Conservation (phyloP, 2,113 vertebrate species). For the Hippoglossus stenolepis region DNA sequence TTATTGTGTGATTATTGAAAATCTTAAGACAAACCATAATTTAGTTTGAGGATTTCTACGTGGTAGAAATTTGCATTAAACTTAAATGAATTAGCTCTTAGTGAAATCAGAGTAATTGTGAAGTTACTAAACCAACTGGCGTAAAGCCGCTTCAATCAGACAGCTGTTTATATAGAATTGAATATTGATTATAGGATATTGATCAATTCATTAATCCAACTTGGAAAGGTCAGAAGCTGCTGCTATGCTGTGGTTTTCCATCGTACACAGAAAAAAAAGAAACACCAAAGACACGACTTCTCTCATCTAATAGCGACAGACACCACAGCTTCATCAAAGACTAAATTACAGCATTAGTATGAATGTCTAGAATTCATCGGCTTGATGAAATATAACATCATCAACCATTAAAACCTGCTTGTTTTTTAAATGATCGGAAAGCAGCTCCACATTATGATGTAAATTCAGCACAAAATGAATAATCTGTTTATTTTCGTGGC, state of each 20-base stretch:
- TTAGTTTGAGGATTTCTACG: neutral
- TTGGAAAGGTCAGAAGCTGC: too few relatives aligned
- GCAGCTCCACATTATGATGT: neutral
- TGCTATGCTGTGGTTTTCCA: too few relatives aligned
- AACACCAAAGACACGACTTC: too few relatives aligned
- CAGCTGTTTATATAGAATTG: too few relatives aligned
- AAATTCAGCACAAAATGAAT: neutral
- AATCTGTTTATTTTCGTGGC: conserved; percentile 29
- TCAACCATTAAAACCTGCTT: neutral
- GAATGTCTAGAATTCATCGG: neutral
- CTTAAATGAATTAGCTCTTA: neutral
- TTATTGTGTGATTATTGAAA: neutral
- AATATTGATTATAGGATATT: too few relatives aligned
- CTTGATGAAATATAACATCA: neutral
- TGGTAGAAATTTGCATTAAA: neutral
- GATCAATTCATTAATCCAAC: too few relatives aligned
- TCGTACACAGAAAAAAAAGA: too few relatives aligned
- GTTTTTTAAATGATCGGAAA: neutral
- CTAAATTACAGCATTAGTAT: neutral
- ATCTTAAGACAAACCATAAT: neutral
- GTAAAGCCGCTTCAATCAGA: too few relatives aligned
- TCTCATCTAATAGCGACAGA: too few relatives aligned
- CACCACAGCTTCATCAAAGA: too few relatives aligned
- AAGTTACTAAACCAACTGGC: too few relatives aligned
- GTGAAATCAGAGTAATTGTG: too few relatives aligned